Evolutionary conservation across 2,113 vertebrate genomes (phyloP).

Genomic region (Calidris pugnax): DNA sequence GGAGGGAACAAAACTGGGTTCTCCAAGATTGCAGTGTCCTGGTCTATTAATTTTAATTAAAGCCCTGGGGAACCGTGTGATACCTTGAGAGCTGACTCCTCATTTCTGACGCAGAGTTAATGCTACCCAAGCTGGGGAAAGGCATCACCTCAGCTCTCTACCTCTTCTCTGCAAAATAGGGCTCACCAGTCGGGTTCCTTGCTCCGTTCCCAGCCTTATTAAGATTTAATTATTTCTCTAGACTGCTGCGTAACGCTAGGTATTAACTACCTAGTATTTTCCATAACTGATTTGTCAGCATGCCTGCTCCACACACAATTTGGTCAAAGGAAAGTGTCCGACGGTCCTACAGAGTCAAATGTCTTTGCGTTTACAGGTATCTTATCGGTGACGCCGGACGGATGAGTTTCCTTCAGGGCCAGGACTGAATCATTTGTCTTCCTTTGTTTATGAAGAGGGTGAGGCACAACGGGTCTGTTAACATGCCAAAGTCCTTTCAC

Average conservation of each 20-base stretch:
- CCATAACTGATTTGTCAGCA: neutral
- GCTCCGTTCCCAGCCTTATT: neutral
- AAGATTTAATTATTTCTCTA: neutral
- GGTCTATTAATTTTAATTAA: neutral
- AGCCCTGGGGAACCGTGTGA: neutral
- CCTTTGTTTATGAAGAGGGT: slow-evolving; percentile 34
- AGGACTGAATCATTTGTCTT: neutral
- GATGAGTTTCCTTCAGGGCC: neutral
- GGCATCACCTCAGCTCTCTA: neutral
- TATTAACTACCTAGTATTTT: neutral
- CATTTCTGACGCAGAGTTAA: neutral
- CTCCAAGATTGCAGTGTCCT: neutral
- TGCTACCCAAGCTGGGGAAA: neutral
- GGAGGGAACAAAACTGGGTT: neutral
- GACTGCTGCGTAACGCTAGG: neutral
- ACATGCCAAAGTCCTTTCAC: slow-evolving; percentile 13
- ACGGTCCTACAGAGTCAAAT: neutral
- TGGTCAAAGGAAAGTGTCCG: neutral
- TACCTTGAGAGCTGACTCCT: neutral
- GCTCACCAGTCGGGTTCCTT: neutral
- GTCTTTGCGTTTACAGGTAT: neutral
- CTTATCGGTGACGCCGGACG: neutral
- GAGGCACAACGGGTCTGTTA: neutral
- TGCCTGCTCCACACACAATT: neutral
- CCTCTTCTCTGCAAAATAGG: neutral